Evolutionary conservation across 2,888 invertebrate species (phyloP).

Genomic region (Dynastes grantii): DNA sequence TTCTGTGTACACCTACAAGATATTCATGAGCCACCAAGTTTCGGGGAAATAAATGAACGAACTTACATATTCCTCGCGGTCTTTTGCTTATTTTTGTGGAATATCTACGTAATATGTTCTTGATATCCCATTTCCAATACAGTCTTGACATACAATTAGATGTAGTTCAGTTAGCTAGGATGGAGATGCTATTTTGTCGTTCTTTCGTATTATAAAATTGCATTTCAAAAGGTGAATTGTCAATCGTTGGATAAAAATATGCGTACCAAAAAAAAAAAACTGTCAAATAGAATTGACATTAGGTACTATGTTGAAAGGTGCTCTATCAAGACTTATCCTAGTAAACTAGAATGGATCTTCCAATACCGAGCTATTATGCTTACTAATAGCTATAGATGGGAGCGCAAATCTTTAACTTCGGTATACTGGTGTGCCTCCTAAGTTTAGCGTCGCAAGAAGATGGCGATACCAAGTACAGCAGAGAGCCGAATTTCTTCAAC

Average conservation of each 20-base stretch:
- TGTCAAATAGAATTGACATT: no score
- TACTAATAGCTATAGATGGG: not conserved
- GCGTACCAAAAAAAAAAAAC: no score
- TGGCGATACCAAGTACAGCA: not conserved
- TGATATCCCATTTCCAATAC: no score
- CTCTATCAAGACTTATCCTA: no score
- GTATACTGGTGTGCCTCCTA: not conserved
- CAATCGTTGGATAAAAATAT: not conserved
- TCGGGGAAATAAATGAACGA: not conserved
- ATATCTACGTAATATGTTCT: no score
- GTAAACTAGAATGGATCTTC: not conserved
- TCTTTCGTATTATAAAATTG: no score
- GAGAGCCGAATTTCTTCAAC: slow-evolving; percentile 44
- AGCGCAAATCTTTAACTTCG: not conserved
- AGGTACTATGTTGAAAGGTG: no score
- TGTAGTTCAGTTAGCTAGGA: no score
- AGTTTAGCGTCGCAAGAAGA: not conserved
- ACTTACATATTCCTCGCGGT: not conserved
- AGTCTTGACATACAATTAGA: no score
- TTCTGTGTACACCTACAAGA: slow-evolving; percentile 28
- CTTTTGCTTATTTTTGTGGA: not conserved
- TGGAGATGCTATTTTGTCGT: no score
- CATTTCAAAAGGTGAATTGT: no score
- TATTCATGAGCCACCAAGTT: not conserved
- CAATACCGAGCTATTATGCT: not conserved